Evolutionary conservation across 2,113 vertebrate genomes (phyloP), one percentile per base, ranked within the genome.

Genomic region (Phocoena phocoena): DNA sequence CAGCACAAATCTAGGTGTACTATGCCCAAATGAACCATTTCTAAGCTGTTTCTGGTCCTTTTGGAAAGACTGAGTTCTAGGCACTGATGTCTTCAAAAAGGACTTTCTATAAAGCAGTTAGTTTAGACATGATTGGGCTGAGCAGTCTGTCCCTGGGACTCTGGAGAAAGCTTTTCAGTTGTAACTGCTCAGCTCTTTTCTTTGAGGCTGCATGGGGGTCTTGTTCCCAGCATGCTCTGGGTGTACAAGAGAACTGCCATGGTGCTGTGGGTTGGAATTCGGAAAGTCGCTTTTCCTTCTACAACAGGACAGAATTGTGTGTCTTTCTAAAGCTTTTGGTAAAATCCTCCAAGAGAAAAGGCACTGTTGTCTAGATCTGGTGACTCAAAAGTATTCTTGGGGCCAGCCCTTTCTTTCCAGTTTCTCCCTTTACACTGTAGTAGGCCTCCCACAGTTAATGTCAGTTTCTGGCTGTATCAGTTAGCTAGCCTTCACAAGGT

Each of bases 161-260:
- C 80, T 90, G 76, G 93, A 81, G 50, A 81, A 88, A 33, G 79
- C 73, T 97, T 97, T 97, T 97, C 93, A n/a, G 14, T 53, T 1
- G 44, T 74, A 82, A 90, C 63, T 53, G 81, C 36, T 74, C 88
- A 31, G 70, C 38, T 44, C 77, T 93, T 93, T 96, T 70, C 89
- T 44, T 25, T 21, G 62, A 55, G 31, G 44, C 89, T 84, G 60
- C 74, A 2, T 31, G 14, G 67, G 73, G 12, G 50, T n/a, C 33
- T 89, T 93, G 88, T 92, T 89, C 25, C 73, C 77, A 86, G 55
- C 58, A 0, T 86, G 88, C 63, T 86, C 74, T 81, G 67, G 74
- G 50, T 38, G 12, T 89, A 18, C 1, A 14, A 17, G 50, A 58
- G 70, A 44, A 60, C 96, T 90, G 60, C 92, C 76, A 7, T 80